Evolutionary conservation across 1,140 invertebrate species (phyloP).

Genomic region (Atta cephalotes): DNA sequence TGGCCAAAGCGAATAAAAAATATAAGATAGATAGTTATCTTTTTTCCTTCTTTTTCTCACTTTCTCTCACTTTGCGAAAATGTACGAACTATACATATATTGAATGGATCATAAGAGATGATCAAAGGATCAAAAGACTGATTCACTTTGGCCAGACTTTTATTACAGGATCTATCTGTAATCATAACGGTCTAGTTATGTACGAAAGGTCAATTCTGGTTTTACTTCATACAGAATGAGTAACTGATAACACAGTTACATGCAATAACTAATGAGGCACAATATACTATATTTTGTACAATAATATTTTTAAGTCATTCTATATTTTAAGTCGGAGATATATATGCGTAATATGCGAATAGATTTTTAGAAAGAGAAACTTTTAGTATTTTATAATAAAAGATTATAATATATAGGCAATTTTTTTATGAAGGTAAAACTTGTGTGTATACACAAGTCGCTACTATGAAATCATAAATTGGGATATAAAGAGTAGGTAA

Average conservation of each 20-base stretch:
- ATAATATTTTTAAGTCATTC: conserved; percentile 71
- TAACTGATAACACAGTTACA: conserved; percentile 67
- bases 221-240: conserved; percentile 62
- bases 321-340: conserved; percentile 60
- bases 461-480: conserved; percentile 54
- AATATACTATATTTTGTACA: conserved; percentile 80
- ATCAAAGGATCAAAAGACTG: no score
- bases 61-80: no score
- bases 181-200: conserved; percentile 55
- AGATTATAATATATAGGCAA: conserved; percentile 53
- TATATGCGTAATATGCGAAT: conserved; percentile 59
- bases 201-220: conserved; percentile 67
- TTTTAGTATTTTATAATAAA: conserved; percentile 73
- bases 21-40: no score
- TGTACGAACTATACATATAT: no score
- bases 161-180: not conserved
- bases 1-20: no score
- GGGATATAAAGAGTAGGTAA: conserved; percentile 47
- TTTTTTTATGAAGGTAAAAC: conserved; percentile 70
- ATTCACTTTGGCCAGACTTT: no score
- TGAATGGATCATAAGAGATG: no score
- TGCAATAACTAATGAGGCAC: conserved; percentile 79
- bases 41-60: no score
- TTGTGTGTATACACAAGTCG: conserved; percentile 59
- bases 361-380: conserved; percentile 78